phyloP scores from a whole-genome alignment of 2,888 invertebrate species.

The Tipula confusa region DNA sequence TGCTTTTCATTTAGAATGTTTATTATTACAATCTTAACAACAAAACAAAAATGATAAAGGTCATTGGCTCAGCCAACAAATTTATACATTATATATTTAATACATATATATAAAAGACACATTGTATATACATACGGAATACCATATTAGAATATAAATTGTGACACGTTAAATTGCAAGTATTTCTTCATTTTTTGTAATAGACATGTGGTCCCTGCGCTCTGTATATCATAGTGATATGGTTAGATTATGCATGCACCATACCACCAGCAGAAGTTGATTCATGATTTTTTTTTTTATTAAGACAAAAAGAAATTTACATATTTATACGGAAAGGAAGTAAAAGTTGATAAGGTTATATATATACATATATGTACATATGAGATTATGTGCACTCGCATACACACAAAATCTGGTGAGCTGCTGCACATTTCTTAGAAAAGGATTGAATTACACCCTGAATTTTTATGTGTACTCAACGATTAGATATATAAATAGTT shows the following conservation, averaged over 20 bases:
- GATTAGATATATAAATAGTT: not conserved
- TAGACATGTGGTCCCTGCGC: not conserved
- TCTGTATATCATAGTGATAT: not conserved
- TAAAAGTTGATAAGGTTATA: constrained; percentile 17
- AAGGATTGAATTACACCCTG: not conserved
- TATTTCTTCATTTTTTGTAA: not conserved
- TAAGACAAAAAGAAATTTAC: not conserved
- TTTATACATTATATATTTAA: not conserved
- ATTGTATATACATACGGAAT: not conserved
- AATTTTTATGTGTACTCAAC: not conserved
- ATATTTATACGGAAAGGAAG: constrained; percentile 7
- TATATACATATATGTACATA: too few relatives aligned
- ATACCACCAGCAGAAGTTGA: constrained; percentile 1
- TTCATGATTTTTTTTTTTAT: not conserved
- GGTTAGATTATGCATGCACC: constrained; percentile 3
- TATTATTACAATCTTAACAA: not conserved
- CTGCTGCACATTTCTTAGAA: not conserved
- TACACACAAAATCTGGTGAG: not conserved
- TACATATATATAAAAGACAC: not conserved
- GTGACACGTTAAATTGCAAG: not conserved
- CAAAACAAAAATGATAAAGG: not conserved
- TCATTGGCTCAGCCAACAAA: not conserved
- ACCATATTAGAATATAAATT: not conserved
- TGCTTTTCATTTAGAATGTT: not conserved
- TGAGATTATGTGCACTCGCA: not conserved